Base-by-base conservation (phyloP, 1,140 invertebrate species). In the Parasteatoda tepidariorum region DNA sequence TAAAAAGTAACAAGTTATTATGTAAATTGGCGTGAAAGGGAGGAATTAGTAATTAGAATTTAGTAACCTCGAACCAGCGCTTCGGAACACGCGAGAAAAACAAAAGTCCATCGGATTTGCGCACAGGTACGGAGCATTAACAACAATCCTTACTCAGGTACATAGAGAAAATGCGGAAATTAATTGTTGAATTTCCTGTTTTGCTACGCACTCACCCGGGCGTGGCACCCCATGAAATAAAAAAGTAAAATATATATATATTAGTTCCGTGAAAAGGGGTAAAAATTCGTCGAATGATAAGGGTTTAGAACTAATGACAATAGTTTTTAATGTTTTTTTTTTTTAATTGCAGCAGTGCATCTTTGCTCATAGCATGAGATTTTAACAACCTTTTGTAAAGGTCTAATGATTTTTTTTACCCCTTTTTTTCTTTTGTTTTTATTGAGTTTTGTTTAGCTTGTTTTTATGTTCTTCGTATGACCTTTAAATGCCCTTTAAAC, bases 131-230 rank as follows among this genome's bases (percentile, higher is more conserved):
- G n/a, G n/a, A n/a, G n/a, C n/a, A n/a, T n/a, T n/a, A n/a, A n/a
- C n/a, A n/a, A n/a, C n/a, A n/a, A n/a, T n/a, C n/a, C n/a, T n/a
- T n/a, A n/a, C n/a, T n/a, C n/a, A n/a, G n/a, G n/a, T n/a, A 9
- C 41, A 18, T 7, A 7, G 18, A 48, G 18, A 31, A 30, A 68
- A 68, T 30, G 34, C 66, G 66, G 66, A 68, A 68, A 68, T 68
- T 68, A 68, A 68, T 68, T 68, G 66, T 68, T 48, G 66, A 68
- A 68, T 68, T 68, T 68, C 66, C 66, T 68, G 66, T 68, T 68
- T 68, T 68, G 66, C 18, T 18, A 26, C 66, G 66, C 11, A 48
- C 18, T 26, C 33, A 68, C 33, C 66, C 66, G 30, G 31, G 33
- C 66, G 34, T 68, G 34, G 66, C 57, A 22, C n/a, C 57, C 1